Percentiles rank a stretch among this genome's conserved stretches.
phyloP scores from a whole-genome alignment of 1,140 invertebrate genomes.

The Brachionus asplanchnoidis region DNA sequence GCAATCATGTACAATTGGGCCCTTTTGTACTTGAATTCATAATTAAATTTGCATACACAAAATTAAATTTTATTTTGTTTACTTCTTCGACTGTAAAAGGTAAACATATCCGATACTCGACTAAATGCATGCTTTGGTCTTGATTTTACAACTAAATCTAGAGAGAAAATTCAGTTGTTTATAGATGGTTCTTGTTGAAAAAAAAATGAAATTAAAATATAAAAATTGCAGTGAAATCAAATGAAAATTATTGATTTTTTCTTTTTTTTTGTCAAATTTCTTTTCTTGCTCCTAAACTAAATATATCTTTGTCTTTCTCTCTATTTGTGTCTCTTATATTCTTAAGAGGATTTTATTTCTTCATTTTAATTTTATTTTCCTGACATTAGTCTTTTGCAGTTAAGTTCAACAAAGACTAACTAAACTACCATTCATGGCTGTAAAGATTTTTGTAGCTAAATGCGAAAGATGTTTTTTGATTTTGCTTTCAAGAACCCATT shows the following conservation, averaged over 20 bases:
- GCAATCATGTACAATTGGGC: conserved; percentile 92
- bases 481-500: background rate
- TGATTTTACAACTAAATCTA: background rate
- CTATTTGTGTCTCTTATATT: background rate
- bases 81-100: conserved; percentile 84
- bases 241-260: conserved; percentile 38
- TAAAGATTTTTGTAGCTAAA: background rate
- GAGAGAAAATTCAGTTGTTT: background rate
- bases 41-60: conserved; percentile 35
- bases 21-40: conserved; percentile 69
- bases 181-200: conserved; percentile 1
- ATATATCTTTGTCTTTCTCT: conserved; percentile 23
- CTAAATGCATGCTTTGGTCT: conserved; percentile 64
- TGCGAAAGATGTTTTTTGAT: background rate
- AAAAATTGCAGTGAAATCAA: conserved; percentile 29
- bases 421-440: background rate
- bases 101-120: conserved; percentile 87
- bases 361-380: background rate
- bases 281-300: background rate
- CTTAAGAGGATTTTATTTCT: conserved; percentile 27
- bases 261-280: background rate
- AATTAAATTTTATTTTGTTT: conserved; percentile 43
- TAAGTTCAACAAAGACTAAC: background rate
- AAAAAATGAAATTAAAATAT: background rate
- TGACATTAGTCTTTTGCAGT: background rate